Percentiles rank a stretch among this genome's conserved stretches.
These are phyloP conservation scores for Frieseomelitta varia DNA, from an alignment of 1,140 invertebrate species.

Conservation along the genomic window DNA sequence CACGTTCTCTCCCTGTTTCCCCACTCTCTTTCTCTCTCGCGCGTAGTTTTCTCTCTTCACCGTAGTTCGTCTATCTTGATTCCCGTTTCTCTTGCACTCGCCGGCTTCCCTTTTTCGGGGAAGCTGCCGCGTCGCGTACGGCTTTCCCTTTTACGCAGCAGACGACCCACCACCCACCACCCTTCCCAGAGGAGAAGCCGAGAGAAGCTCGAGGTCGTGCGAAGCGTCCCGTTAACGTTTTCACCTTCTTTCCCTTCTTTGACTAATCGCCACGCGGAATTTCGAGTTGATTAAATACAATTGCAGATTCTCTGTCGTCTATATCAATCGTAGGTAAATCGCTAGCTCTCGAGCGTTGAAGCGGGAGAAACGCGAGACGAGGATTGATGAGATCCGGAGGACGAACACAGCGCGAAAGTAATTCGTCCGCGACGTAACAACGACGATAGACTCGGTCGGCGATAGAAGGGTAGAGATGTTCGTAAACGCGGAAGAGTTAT, in stretches of 20 bases:
- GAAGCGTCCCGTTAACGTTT: slow-evolving; percentile 17
- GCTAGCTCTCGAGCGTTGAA: too few relatives aligned
- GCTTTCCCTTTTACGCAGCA: slow-evolving; percentile 29
- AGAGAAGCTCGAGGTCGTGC: background rate
- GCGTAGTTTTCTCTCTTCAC: background rate
- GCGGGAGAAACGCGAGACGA: too few relatives aligned
- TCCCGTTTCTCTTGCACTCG: slow-evolving; percentile 24
- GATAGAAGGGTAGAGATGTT: background rate
- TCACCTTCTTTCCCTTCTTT: slow-evolving; percentile 8
- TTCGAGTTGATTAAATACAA: slow-evolving; percentile 20
- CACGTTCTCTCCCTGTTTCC: background rate
- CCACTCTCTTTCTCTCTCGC: background rate
- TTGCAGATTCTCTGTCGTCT: too few relatives aligned
- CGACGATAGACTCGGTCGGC: background rate
- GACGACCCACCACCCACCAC: background rate
- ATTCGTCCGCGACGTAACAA: background rate
- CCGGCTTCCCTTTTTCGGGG: slow-evolving; percentile 17
- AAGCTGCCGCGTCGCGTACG: slow-evolving; percentile 22
- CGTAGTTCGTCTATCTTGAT: slow-evolving; percentile 45
- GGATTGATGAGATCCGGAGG: background rate
- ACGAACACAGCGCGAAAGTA: background rate
- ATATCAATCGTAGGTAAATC: too few relatives aligned
- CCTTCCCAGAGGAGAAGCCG: slow-evolving; percentile 1
- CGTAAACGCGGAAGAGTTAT: background rate
- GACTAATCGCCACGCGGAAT: background rate